Percentiles rank a stretch among this genome's conserved stretches.
These are phyloP conservation scores for Coelogynopora nodosa DNA, from an alignment of 2,888 invertebrate species.

Conservation along the genomic window DNA sequence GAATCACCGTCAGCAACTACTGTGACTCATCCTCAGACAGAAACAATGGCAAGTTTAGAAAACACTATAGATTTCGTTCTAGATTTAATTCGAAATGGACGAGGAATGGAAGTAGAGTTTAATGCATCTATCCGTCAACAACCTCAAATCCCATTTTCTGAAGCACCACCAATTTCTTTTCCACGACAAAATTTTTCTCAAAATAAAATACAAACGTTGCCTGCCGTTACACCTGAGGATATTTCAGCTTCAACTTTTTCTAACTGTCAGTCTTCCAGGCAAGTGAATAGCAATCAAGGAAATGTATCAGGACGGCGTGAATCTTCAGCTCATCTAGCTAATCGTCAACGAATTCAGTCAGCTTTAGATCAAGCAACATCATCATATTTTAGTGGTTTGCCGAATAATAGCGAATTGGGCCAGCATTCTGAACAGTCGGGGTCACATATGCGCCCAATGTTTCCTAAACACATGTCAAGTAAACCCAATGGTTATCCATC, in stretches of 20 bases:
- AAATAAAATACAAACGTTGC: neutral
- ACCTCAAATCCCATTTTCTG: neutral
- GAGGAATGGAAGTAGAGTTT: neutral
- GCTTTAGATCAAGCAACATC: neutral
- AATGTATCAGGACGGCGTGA: neutral
- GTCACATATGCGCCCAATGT: neutral
- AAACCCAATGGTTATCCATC: neutral
- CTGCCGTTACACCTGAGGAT: neutral
- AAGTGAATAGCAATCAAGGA: neutral
- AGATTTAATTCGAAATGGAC: neutral
- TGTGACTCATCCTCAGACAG: neutral
- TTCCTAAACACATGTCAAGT: neutral
- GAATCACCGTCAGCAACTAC: neutral
- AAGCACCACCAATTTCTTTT: neutral
- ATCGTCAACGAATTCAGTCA: constrained; percentile 3
- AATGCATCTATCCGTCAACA: neutral
- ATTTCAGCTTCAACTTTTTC: neutral
- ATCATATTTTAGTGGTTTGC: neutral
- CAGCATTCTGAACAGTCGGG: neutral
- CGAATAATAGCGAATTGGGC: neutral
- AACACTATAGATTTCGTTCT: neutral
- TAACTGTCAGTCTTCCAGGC: neutral
- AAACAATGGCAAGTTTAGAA: constrained; percentile 7
- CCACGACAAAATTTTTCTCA: neutral
- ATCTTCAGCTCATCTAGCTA: neutral